Evolutionary conservation across 1,140 invertebrate species (phyloP).

Genomic region (Nephila pilipes): DNA sequence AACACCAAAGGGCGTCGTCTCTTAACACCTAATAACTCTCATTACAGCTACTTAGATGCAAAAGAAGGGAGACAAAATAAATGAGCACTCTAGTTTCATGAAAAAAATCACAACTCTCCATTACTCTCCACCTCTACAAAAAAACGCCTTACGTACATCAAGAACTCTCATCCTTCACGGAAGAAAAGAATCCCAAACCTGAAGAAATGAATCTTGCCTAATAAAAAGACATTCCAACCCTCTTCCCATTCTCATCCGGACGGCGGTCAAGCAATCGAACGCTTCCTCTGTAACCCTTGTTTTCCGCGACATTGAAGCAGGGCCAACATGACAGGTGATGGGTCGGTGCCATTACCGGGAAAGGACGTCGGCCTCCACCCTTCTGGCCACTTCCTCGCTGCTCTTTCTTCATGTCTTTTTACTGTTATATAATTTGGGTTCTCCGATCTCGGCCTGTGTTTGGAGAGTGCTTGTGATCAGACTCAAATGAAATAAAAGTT

Average conservation of each 20-base stretch:
- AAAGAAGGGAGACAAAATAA: neutral
- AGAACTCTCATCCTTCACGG: neutral
- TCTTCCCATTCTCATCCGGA: neutral
- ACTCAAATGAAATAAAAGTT: neutral
- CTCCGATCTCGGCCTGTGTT: neutral
- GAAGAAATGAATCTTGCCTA: neutral
- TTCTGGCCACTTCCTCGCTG: no score
- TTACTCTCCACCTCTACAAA: neutral
- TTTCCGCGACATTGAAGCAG: conserved; percentile 36
- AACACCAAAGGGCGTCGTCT: no score
- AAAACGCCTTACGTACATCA: neutral
- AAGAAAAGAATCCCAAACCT: neutral
- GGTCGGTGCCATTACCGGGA: conserved; percentile 21
- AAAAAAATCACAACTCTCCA: neutral
- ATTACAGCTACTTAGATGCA: no score
- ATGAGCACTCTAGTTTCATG: neutral
- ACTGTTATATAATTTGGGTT: neutral
- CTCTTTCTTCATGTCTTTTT: neutral
- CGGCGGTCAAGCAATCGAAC: neutral
- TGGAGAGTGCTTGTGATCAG: neutral
- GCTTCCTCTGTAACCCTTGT: neutral
- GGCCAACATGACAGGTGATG: conserved; percentile 17
- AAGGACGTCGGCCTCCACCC: neutral
- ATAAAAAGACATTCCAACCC: neutral
- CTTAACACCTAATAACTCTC: no score